Conservation (phyloP, 1,140 invertebrate species). For the Brachionus paranguensis region DNA sequence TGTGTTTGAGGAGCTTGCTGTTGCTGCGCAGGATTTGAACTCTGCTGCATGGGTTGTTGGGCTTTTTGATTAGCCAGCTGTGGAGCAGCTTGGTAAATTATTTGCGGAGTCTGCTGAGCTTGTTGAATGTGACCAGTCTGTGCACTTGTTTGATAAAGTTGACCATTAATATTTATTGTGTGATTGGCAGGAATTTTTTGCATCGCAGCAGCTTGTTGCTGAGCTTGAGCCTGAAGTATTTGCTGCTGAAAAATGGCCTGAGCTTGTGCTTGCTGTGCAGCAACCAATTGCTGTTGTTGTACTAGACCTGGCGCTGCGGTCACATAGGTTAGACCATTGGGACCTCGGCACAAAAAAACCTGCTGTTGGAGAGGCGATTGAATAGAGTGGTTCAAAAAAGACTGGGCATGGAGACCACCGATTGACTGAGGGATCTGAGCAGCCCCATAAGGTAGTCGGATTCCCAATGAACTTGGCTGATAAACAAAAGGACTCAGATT, state of each 20-base stretch:
- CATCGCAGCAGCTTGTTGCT: not conserved
- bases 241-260: conserved; percentile 6
- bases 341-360: not conserved
- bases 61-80: not conserved
- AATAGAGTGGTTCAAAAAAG: not conserved
- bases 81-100: conserved; percentile 1
- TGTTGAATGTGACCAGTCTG: not conserved
- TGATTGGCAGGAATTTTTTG: not conserved
- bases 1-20: not conserved
- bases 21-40: not conserved
- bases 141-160: not conserved
- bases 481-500: not conserved
- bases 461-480: not conserved
- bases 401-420: not conserved
- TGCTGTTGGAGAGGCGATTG: not conserved
- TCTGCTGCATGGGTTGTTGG: not conserved
- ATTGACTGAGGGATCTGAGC: not conserved
- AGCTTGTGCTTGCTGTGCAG: not conserved
- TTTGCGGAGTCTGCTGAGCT: not conserved
- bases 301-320: not conserved
- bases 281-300: conserved; percentile 6
- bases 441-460: not conserved
- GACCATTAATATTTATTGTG: not conserved
- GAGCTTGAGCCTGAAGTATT: not conserved
- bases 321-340: not conserved